Evolutionary conservation across 2,888 invertebrate species (phyloP).

Genomic region (Drosophila colorata): DNA sequence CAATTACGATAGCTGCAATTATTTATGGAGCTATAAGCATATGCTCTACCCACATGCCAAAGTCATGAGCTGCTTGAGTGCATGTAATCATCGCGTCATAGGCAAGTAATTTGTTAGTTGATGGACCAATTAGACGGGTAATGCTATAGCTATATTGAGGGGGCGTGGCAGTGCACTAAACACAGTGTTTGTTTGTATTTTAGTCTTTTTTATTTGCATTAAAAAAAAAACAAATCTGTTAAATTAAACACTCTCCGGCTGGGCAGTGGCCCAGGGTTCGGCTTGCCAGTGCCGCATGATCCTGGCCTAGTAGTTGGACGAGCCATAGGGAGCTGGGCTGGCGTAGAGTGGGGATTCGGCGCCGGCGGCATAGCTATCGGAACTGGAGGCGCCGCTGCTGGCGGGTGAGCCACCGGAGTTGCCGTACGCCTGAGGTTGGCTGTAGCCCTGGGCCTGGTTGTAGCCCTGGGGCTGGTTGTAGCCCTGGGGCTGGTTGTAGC

Average conservation of each 20-base stretch:
- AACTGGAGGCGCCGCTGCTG: constrained; percentile 37
- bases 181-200: constrained; percentile 23
- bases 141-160: no score
- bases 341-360: constrained; percentile 60
- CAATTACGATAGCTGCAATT: no score
- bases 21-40: no score
- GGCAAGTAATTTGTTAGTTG: no score
- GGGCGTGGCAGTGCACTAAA: no score
- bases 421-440: no score
- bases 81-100: background rate
- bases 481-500: constrained; percentile 55
- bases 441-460: constrained; percentile 38
- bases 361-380: constrained; percentile 63
- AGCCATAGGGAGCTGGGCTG: constrained; percentile 67
- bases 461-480: constrained; percentile 49
- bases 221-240: constrained; percentile 61
- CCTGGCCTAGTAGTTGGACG: constrained; percentile 58
- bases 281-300: no score
- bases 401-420: constrained; percentile 39
- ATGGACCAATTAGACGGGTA: no score
- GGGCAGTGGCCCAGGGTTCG: no score
- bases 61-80: no score
- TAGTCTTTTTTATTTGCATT: constrained; percentile 62
- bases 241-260: constrained; percentile 47
- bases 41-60: no score